These are phyloP conservation scores for Clivina fossor DNA, from an alignment of 2,888 invertebrate genomes.

Conservation along the genomic window DNA sequence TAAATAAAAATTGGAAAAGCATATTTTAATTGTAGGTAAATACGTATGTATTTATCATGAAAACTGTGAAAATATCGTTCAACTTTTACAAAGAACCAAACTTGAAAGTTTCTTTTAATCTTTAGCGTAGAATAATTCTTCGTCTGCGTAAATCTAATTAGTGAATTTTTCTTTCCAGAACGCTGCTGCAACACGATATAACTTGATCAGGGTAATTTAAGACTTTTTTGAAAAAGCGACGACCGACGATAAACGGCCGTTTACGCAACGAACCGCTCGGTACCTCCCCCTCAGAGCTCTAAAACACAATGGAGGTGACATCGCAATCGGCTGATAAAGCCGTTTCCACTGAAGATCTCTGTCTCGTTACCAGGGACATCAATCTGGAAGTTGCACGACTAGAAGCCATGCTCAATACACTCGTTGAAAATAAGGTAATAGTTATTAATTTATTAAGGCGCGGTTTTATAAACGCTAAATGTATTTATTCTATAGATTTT, in stretches of 20 bases:
- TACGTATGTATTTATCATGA: too few species aligned
- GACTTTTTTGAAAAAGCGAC: slow-evolving; percentile 4
- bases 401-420: slow-evolving; percentile 70
- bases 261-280: too few species aligned
- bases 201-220: slow-evolving; percentile 9
- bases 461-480: too few species aligned
- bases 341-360: slow-evolving; percentile 67
- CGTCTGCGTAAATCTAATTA: too few species aligned
- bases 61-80: too few species aligned
- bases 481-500: too few species aligned
- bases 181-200: neutral
- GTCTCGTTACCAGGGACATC: slow-evolving; percentile 38
- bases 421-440: slow-evolving; percentile 68
- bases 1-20: too few species aligned
- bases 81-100: too few species aligned
- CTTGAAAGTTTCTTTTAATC: too few species aligned
- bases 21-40: too few species aligned
- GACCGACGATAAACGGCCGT: neutral
- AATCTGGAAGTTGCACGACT: slow-evolving; percentile 44
- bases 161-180: slow-evolving; percentile 6
- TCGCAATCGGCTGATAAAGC: slow-evolving; percentile 63
- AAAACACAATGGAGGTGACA: neutral
- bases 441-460: neutral
- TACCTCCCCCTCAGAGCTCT: too few species aligned
- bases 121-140: too few species aligned